Base-by-base conservation (phyloP, 2,888 invertebrate genomes). In the Palloptera scutellata region DNA sequence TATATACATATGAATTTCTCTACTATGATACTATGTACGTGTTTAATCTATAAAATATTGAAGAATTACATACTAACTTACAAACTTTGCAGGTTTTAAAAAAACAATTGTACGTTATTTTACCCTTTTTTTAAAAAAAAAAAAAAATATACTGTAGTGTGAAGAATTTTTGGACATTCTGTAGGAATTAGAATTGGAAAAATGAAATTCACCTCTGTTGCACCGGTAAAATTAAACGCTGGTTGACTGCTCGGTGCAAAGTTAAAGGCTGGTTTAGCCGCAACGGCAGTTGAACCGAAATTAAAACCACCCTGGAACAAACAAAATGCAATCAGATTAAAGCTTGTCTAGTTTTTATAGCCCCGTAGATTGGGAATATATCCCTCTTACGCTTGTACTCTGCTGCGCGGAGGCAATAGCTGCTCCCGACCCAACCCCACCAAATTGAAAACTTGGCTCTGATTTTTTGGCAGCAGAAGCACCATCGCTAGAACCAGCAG, bases 141-240 rank as follows among this genome's bases (percentile, higher is more conserved):
- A n/a, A n/a, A n/a, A n/a, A n/a, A n/a, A n/a, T n/a, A n/a, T n/a
- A n/a, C n/a, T n/a, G n/a, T n/a, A n/a, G n/a, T n/a, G n/a, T n/a
- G n/a, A n/a, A n/a, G n/a, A n/a, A n/a, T n/a, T n/a, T n/a, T n/a
- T n/a, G n/a, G n/a, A n/a, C n/a, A n/a, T n/a, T n/a, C n/a, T n/a
- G n/a, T n/a, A n/a, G n/a, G n/a, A n/a, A n/a, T n/a, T n/a, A 30
- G 6, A 30, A 30, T 6, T 30, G 30, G 6, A 30, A 30, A 30
- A 30, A 30, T 4, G 30, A 30, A 30, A 69, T 69, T 64, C 71
- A 76, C 75, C 72, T 75, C 75, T 66, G 74, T 60, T n/a, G 73
- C 58, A 51, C 78, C 78, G n/a, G 83, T 78, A 66, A 83, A 83
- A 66, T 81, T 82, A 66, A 82, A 83, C 51, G 80, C 74, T n/a